Base-by-base conservation (phyloP, 1,140 invertebrate species). In the Diorhabda sublineata region DNA sequence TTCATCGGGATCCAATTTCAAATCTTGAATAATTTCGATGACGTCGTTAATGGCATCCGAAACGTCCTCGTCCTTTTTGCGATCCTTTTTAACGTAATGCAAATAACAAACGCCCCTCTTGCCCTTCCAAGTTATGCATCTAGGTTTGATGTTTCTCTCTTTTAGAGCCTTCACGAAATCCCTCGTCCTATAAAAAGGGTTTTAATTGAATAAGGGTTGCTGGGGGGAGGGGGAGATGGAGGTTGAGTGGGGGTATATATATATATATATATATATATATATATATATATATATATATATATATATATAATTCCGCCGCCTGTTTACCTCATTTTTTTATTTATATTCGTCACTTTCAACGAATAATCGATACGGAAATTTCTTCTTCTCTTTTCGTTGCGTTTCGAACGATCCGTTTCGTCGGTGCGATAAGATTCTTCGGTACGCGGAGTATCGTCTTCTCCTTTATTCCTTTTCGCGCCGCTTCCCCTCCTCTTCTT, bases 61-160 rank as follows among this genome's bases (percentile, higher is more conserved):
- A 26, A 81, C 64, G 4, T 81, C 80, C 41, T 80, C 73, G 57
- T 69, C 64, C 65, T 75, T 66, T 60, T 64, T 64, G 4, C 59
- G 43, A 7, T 75, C 77, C 76, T 89, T 89, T 42, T 57, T 60
- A 68, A 84, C 84, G 79, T 89, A 90, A 73, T 90, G 88, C 43
- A 90, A 78, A 64, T 86, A 88, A 75, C 88, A 89, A 71, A 87
- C 86, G 45, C 89, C 89, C 64, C 84, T 83, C 52, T 81, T 83
- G 2, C 88, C 87, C 78, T 86, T 82, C 89, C 89, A 90, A 8
- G 84, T 87, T 77, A 90, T 90, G 67, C 86, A 84, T 65, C 83
- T 86, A 45, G 87, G 88, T 74, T 87, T 89, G 5, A 90, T 85
- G 2, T 87, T 87, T 61, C 87, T 83, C 70, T 89, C 85, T 7